Evolutionary conservation across 2,113 vertebrate species (phyloP), one percentile per base, ranked within the genome.

Genomic region (Puma concolor): DNA sequence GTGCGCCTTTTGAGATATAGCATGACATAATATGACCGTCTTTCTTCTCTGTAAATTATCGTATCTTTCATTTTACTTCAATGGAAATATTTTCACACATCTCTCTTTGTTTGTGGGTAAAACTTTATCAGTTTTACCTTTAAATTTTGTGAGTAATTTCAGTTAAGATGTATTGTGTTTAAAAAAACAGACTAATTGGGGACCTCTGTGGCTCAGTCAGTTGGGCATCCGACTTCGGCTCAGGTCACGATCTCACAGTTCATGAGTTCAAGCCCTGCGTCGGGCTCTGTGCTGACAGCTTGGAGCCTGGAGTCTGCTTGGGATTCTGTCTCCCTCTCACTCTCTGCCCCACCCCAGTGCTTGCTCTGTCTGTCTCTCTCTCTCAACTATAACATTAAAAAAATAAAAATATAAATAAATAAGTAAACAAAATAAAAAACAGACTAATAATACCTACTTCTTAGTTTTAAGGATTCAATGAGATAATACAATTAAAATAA

Each of bases 61-160:
- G 27, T 95, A 17, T 72, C 44, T 91, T 92, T 33, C 36, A 74
- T 66, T 93, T 93, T 92, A 90, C 33, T 92, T 90, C n/a, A 50
- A 5, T 44, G 38, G 17, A 84, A 72, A 63, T 50, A 77, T 83
- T 72, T 89, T 14, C n/a, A 31, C 2, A 74, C 76, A 66, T 74
- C 52, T 93, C 69, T 67, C 83, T 67, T 91, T 69, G 21, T 38
- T 52, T 79, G 48, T 93, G 72, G 48, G 16, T 88, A 85, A 96
- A 72, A 14, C 33, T 80, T 91, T 69, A 64, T 60, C 54, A 64
- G 71, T 54, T 95, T 85, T 72, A 57, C 81, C 95, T 90, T 72
- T 66, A 88, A 41, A 60, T 81, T 76, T 80, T 69, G 48, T 91
- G 64, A 66, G n/a, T 79, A 77, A 95, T 64, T 84, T 91, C 29